These are phyloP conservation scores for Dynastes tityus DNA, from an alignment of 2,888 invertebrate genomes.

Conservation along the genomic window DNA sequence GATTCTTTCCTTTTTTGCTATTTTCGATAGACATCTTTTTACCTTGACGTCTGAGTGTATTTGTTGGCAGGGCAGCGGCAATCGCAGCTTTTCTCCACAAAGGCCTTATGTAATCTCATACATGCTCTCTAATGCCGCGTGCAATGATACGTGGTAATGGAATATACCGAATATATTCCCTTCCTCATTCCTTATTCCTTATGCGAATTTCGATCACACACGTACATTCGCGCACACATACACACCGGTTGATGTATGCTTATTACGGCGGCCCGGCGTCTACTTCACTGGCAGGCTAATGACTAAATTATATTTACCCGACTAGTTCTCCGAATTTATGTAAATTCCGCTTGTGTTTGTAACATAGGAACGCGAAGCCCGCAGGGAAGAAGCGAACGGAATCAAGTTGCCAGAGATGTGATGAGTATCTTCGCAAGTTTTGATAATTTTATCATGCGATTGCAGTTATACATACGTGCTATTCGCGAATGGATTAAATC, in stretches of 20 bases:
- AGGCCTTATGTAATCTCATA: slow-evolving; percentile 17
- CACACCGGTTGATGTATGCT: background rate
- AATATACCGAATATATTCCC: slow-evolving; percentile 10
- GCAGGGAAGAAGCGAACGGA: background rate
- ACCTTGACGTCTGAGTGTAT: background rate
- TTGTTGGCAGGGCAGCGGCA: background rate
- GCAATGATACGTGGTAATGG: slow-evolving; percentile 32
- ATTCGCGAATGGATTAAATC: no score
- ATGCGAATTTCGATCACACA: slow-evolving; percentile 21
- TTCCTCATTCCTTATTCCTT: slow-evolving; percentile 37
- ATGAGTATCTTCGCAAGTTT: background rate
- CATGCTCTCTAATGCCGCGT: slow-evolving; percentile 26
- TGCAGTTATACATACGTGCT: no score
- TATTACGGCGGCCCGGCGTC: slow-evolving; percentile 4
- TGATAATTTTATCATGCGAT: no score
- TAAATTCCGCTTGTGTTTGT: slow-evolving; percentile 27
- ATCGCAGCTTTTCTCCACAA: background rate
- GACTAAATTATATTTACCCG: slow-evolving; percentile 33
- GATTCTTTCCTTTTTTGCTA: no score
- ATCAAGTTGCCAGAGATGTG: no score
- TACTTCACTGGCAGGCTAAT: slow-evolving; percentile 19
- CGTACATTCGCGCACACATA: no score
- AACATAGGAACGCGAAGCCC: background rate
- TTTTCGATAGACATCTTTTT: no score
- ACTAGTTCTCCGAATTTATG: slow-evolving; percentile 28